These are phyloP conservation scores for Latrodectus elegans DNA, from an alignment of 2,888 invertebrate genomes.

Conservation along the genomic window DNA sequence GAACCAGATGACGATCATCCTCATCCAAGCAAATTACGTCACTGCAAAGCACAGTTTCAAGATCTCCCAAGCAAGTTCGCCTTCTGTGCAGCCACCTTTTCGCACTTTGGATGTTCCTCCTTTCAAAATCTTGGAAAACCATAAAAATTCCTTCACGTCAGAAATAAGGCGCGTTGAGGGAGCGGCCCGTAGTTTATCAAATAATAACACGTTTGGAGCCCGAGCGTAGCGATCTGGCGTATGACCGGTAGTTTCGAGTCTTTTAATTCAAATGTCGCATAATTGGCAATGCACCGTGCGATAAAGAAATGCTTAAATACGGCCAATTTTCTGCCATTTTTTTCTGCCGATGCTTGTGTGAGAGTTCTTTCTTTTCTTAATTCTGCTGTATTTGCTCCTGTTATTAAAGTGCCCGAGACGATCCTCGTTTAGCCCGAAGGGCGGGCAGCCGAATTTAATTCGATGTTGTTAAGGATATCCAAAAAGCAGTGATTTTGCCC, in stretches of 20 bases:
- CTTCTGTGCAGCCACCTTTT: too few species aligned
- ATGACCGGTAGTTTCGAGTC: conserved; percentile 66
- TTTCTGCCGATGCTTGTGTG: conserved; percentile 4
- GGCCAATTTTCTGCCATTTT: conserved; percentile 47
- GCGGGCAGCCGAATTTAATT: conserved; percentile 26
- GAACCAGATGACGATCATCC: too few species aligned
- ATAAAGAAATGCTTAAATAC: conserved; percentile 56
- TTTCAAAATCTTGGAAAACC: too few species aligned
- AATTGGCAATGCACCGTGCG: conserved; percentile 56
- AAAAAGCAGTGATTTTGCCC: conserved; percentile 42
- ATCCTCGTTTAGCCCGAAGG: conserved; percentile 28
- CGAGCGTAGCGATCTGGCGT: conserved; percentile 34
- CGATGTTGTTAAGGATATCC: conserved; percentile 30
- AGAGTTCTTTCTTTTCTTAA: neutral
- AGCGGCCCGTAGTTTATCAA: conserved; percentile 47
- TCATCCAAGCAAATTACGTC: too few species aligned
- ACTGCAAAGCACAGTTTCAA: too few species aligned
- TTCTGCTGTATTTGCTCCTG: conserved; percentile 19
- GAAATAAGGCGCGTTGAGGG: conserved; percentile 37
- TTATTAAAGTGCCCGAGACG: conserved; percentile 16
- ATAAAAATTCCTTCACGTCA: conserved; percentile 61
- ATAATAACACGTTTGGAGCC: conserved; percentile 59
- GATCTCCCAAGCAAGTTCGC: too few species aligned
- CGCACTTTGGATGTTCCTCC: too few species aligned
- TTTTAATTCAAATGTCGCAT: conserved; percentile 63